These are phyloP conservation scores for Speoplatyrhinus poulsoni DNA, from an alignment of 2,113 vertebrate genomes.

Conservation along the genomic window DNA sequence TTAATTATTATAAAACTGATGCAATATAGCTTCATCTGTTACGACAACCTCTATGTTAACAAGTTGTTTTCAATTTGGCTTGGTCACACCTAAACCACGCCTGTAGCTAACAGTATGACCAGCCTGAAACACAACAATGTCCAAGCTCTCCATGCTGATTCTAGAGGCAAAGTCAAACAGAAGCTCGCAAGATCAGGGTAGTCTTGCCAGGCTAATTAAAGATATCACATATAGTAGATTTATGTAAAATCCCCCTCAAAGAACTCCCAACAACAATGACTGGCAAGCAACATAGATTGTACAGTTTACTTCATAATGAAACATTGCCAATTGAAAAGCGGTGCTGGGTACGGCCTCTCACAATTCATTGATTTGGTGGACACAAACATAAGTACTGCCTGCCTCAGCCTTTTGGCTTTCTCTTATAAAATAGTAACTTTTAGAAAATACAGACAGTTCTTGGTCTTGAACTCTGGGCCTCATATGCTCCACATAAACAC, in stretches of 20 bases:
- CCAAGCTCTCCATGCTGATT: too few species aligned
- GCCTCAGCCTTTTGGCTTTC: background rate
- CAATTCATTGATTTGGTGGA: background rate
- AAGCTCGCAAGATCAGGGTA: too few species aligned
- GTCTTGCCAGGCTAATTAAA: too few species aligned
- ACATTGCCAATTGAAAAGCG: background rate
- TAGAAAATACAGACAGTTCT: background rate
- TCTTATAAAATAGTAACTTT: background rate
- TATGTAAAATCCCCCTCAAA: background rate
- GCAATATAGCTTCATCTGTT: too few species aligned
- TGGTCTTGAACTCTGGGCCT: slow-evolving; percentile 7
- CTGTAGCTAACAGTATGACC: too few species aligned
- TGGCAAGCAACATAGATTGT: background rate
- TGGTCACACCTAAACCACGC: too few species aligned
- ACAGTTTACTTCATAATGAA: background rate
- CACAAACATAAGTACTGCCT: background rate
- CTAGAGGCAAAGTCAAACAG: too few species aligned
- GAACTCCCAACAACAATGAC: background rate
- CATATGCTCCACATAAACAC: background rate
- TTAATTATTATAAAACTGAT: too few species aligned
- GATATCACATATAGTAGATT: background rate
- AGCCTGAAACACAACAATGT: too few species aligned
- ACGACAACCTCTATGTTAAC: too few species aligned
- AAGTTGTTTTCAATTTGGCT: too few species aligned
- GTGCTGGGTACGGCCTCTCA: background rate